Conservation (phyloP, 2,888 invertebrate genomes). For the Leptura quadrifasciata region DNA sequence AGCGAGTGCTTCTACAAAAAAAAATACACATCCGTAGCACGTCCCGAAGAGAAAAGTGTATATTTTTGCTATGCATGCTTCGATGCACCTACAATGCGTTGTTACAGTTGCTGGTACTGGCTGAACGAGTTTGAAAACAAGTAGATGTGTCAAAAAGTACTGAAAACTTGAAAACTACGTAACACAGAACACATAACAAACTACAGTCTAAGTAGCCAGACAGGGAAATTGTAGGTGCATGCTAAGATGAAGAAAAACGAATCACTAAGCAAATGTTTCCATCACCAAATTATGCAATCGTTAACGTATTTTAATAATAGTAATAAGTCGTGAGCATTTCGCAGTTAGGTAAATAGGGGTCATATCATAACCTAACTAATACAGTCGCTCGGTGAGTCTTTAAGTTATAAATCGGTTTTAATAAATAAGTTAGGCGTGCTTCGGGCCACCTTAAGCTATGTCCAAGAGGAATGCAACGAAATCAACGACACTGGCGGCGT, state of each 20-base stretch:
- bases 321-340: constrained; percentile 38
- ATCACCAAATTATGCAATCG: constrained; percentile 47
- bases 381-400: constrained; percentile 58
- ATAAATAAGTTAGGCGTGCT: constrained; percentile 48
- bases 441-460: constrained; percentile 66
- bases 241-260: constrained; percentile 59
- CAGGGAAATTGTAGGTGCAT: constrained; percentile 67
- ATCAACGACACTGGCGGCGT: constrained; percentile 62
- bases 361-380: constrained; percentile 57
- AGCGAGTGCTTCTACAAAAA: constrained; percentile 59
- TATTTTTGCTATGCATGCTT: constrained; percentile 50
- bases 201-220: constrained; percentile 66
- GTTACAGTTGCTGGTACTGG: constrained; percentile 33
- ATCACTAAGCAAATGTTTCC: constrained; percentile 46
- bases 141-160: constrained; percentile 30
- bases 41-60: constrained; percentile 43
- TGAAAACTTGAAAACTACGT: constrained; percentile 42
- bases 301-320: constrained; percentile 36
- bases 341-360: constrained; percentile 46
- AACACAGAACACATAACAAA: constrained; percentile 64
- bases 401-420: constrained; percentile 42
- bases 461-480: constrained; percentile 54
- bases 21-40: constrained; percentile 54
- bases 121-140: constrained; percentile 27
- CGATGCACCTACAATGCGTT: constrained; percentile 56